Evolutionary conservation across 1,140 invertebrate species (phyloP).

Genomic region (Nephila pilipes): DNA sequence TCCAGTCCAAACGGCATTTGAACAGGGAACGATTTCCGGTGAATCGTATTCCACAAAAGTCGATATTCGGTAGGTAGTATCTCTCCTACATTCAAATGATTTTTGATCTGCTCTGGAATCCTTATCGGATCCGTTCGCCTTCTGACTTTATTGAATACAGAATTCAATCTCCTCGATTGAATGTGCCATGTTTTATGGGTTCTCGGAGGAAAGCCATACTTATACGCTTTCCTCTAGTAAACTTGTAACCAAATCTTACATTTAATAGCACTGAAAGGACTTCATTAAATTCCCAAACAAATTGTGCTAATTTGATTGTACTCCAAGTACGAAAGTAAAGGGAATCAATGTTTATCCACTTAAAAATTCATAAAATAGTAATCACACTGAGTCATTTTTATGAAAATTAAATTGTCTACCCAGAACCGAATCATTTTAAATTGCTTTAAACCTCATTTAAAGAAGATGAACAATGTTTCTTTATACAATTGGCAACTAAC

Average conservation of each 20-base stretch:
- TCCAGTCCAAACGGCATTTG: slow-evolving; percentile 41
- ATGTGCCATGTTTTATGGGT: slow-evolving; percentile 29
- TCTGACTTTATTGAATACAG: slow-evolving; percentile 59
- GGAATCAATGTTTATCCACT: too few species aligned
- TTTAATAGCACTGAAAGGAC: neutral
- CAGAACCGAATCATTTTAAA: too few species aligned
- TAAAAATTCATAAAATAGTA: too few species aligned
- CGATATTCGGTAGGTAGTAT: slow-evolving; percentile 33
- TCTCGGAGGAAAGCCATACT: neutral
- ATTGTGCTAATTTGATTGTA: neutral
- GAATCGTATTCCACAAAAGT: slow-evolving; percentile 42
- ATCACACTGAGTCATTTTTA: neutral
- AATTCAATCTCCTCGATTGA: slow-evolving; percentile 44
- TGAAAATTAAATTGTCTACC: too few species aligned
- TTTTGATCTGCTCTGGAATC: slow-evolving; percentile 45
- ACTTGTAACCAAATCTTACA: neutral
- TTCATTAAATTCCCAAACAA: neutral
- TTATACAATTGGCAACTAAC: too few species aligned
- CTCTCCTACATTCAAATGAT: slow-evolving; percentile 48
- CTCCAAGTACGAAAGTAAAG: neutral
- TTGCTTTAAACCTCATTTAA: too few species aligned
- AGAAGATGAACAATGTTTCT: too few species aligned
- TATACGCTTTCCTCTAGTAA: neutral
- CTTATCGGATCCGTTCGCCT: neutral
- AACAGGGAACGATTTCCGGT: slow-evolving; percentile 15